Percentiles rank a stretch among this genome's conserved stretches.
Conservation (phyloP, 2,113 vertebrate genomes). For the Odocoileus virginianus region DNA sequence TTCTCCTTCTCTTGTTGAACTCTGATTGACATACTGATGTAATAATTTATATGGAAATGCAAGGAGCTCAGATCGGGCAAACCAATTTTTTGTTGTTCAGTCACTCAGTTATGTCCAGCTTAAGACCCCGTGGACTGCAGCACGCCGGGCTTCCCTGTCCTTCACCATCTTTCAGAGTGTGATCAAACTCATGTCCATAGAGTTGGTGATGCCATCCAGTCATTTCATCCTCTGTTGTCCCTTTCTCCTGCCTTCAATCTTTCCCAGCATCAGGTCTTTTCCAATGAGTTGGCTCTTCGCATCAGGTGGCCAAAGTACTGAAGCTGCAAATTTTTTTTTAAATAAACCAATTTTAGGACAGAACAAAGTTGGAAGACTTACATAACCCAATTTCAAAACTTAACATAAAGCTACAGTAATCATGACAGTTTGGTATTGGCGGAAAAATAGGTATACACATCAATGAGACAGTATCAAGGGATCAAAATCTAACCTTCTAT, state of each 20-base stretch:
- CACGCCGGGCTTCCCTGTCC: neutral
- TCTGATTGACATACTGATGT: neutral
- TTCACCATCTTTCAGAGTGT: neutral
- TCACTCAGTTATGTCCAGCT: neutral
- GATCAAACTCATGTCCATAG: neutral
- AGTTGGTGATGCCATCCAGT: neutral
- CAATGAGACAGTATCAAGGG: neutral
- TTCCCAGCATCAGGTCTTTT: neutral
- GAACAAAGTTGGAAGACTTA: neutral
- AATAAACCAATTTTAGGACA: neutral
- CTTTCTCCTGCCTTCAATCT: neutral
- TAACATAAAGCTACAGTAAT: neutral
- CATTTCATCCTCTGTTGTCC: neutral
- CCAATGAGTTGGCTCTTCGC: neutral
- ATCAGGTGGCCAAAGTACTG: neutral
- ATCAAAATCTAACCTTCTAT: neutral
- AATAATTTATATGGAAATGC: neutral
- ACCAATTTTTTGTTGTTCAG: neutral
- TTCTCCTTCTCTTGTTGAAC: neutral
- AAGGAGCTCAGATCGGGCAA: neutral
- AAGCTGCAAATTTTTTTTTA: neutral
- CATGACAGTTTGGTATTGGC: neutral
- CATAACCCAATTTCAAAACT: neutral
- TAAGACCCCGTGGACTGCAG: neutral
- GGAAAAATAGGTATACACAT: neutral